These are phyloP conservation scores for Rhadina sibilatrix DNA, from an alignment of 2,113 vertebrate species.

Conservation along the genomic window DNA sequence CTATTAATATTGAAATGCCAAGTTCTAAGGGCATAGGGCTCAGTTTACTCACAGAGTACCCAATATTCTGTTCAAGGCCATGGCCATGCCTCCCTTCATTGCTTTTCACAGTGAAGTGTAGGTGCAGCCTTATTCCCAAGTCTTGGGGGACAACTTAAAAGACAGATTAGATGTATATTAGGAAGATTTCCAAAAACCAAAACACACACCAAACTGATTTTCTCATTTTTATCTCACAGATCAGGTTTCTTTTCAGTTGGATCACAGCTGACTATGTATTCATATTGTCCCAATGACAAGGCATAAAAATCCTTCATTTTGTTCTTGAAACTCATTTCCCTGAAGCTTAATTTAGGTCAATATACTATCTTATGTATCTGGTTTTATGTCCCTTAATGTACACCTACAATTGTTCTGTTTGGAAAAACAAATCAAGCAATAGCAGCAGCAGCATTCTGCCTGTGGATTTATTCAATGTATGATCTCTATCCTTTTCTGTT, in stretches of 20 bases:
- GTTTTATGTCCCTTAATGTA: neutral
- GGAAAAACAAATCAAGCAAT: neutral
- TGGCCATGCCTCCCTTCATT: neutral
- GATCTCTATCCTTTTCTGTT: neutral
- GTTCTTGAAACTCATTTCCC: neutral
- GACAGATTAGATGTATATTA: neutral
- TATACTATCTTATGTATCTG: neutral
- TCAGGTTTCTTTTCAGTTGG: neutral
- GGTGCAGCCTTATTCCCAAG: neutral
- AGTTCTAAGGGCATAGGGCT: neutral
- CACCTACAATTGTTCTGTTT: neutral
- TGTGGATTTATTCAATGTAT: neutral
- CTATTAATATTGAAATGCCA: neutral
- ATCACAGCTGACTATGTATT: neutral
- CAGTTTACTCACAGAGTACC: neutral
- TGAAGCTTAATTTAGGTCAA: neutral
- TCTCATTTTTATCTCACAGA: neutral
- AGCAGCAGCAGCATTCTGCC: neutral
- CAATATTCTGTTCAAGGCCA: neutral
- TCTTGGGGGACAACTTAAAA: neutral
- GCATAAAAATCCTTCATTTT: neutral
- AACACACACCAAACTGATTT: neutral
- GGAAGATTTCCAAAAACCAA: neutral
- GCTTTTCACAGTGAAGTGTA: neutral
- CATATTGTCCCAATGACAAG: neutral